These are phyloP conservation scores for Puma concolor DNA, from an alignment of 2,113 vertebrate species.

Conservation along the genomic window DNA sequence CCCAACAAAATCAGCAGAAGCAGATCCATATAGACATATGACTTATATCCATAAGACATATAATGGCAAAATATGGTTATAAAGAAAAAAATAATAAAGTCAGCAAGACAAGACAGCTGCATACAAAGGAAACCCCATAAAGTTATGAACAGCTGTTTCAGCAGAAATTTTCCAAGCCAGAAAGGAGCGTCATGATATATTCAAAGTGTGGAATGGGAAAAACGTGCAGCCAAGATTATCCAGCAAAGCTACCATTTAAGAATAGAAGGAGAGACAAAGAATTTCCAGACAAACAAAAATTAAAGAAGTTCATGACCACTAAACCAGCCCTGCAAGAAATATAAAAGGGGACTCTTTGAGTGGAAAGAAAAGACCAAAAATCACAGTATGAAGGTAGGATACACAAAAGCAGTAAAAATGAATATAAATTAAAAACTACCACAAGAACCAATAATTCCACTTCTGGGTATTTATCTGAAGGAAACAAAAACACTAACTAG, in stretches of 20 bases:
- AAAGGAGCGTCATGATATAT: background rate
- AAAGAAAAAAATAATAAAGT: background rate
- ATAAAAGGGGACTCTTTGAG: background rate
- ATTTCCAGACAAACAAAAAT: background rate
- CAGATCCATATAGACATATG: background rate
- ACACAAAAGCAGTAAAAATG: background rate
- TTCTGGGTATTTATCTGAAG: too few species aligned
- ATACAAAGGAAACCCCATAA: background rate
- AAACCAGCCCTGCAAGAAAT: background rate
- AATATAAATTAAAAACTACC: background rate
- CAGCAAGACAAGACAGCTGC: background rate
- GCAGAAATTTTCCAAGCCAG: background rate
- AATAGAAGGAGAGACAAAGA: background rate
- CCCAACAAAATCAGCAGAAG: background rate
- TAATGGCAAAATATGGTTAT: background rate
- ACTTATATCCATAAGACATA: background rate
- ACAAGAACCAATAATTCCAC: too few species aligned
- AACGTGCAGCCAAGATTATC: background rate
- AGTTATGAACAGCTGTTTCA: background rate
- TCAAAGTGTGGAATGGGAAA: background rate
- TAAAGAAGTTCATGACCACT: background rate
- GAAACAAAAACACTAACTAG: too few species aligned
- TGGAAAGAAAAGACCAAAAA: background rate
- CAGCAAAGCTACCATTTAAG: background rate
- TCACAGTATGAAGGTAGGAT: background rate